Evolutionary conservation across 2,888 invertebrate genomes (phyloP).

Genomic region (Camptogramma bilineatum): DNA sequence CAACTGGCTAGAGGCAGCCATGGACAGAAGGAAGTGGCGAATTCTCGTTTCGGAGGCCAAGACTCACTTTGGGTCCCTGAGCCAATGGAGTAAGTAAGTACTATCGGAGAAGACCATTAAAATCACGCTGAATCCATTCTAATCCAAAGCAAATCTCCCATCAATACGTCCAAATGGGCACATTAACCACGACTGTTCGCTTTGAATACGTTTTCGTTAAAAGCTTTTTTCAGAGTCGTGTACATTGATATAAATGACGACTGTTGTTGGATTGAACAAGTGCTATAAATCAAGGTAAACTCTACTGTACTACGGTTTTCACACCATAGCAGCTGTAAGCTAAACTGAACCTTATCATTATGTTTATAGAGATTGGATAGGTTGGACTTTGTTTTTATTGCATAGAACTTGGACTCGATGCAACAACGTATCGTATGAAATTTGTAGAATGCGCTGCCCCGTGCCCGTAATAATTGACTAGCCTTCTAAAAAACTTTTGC

Average conservation of each 20-base stretch:
- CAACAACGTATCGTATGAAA: background rate
- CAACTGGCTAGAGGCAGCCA: no score
- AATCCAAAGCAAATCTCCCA: slow-evolving; percentile 39
- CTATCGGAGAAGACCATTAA: background rate
- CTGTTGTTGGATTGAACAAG: slow-evolving; percentile 65
- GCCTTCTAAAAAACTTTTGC: no score
- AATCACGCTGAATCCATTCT: slow-evolving; percentile 37
- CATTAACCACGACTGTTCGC: slow-evolving; percentile 57
- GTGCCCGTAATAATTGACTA: no score
- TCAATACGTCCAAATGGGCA: slow-evolving; percentile 47
- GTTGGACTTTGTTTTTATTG: background rate
- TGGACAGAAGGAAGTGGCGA: no score
- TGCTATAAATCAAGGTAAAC: slow-evolving; percentile 67
- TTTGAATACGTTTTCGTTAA: slow-evolving; percentile 70
- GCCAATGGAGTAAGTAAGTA: no score
- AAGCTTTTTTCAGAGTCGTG: slow-evolving; percentile 72
- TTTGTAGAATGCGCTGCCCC: no score
- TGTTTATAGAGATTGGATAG: no score
- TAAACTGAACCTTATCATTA: background rate
- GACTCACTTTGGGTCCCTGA: no score
- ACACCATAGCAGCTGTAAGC: background rate
- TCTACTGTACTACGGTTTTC: slow-evolving; percentile 14
- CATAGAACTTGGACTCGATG: background rate
- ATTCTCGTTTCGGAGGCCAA: no score
- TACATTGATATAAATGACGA: slow-evolving; percentile 80